Evolutionary conservation across 2,888 invertebrate species (phyloP).

Genomic region (Nomada hirtipes): DNA sequence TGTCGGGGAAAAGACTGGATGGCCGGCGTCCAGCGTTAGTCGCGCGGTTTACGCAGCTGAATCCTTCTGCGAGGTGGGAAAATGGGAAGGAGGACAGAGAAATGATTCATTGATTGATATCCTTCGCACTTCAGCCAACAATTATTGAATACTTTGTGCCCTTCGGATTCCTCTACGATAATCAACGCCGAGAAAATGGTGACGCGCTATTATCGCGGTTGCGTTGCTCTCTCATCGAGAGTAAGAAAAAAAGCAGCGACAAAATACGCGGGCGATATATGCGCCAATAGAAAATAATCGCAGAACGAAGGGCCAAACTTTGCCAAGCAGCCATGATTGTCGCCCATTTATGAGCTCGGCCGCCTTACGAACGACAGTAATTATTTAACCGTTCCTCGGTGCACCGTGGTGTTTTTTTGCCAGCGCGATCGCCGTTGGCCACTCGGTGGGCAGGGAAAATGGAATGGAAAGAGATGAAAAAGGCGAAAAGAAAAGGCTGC

Average conservation of each 20-base stretch:
- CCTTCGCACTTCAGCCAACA: no score
- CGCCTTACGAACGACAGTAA: conserved; percentile 44
- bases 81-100: not conserved
- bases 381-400: conserved; percentile 59
- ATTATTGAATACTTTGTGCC: no score
- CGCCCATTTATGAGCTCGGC: conserved; percentile 19
- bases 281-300: conserved; percentile 36
- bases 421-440: conserved; percentile 41
- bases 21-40: conserved; percentile 23
- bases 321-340: not conserved
- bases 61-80: conserved; percentile 6
- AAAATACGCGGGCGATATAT: conserved; percentile 4
- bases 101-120: not conserved
- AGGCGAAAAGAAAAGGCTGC: conserved; percentile 53
- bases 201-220: conserved; percentile 18
- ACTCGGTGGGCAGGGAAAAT: conserved; percentile 16
- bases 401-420: conserved; percentile 46
- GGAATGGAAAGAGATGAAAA: conserved; percentile 39
- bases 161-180: not conserved
- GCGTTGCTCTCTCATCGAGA: not conserved
- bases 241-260: no score
- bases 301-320: conserved; percentile 23
- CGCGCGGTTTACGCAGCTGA: conserved; percentile 46
- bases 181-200: not conserved
- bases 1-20: conserved; percentile 66